Conservation (phyloP, 2,888 invertebrate genomes). For the Nebria salina region DNA sequence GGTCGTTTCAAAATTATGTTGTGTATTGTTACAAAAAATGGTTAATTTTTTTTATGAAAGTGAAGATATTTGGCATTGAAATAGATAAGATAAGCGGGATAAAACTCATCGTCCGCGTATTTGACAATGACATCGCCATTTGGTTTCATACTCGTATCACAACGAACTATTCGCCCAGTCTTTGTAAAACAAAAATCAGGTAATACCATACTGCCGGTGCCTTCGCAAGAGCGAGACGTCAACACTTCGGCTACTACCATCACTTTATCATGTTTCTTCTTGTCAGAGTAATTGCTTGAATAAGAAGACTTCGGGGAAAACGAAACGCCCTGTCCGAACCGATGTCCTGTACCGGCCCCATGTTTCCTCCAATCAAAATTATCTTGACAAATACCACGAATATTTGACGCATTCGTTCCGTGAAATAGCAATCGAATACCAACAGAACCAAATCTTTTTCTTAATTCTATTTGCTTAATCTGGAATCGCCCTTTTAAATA, state of each 20-base stretch:
- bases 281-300: conserved; percentile 53
- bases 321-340: conserved; percentile 55
- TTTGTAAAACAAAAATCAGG: conserved; percentile 48
- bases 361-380: conserved; percentile 56
- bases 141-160: conserved; percentile 54
- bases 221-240: conserved; percentile 49
- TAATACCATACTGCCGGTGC: conserved; percentile 50
- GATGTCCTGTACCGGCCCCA: conserved; percentile 50
- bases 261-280: conserved; percentile 47
- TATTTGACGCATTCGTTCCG: conserved; percentile 52
- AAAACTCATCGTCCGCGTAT: conserved; percentile 55
- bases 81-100: conserved; percentile 54
- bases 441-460: conserved; percentile 41
- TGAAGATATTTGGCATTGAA: conserved; percentile 47
- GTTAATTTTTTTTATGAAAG: background rate
- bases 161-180: conserved; percentile 38
- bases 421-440: conserved; percentile 53
- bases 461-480: conserved; percentile 49
- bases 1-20: no score
- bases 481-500: conserved; percentile 48
- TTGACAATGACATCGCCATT: conserved; percentile 54
- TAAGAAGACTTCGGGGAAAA: conserved; percentile 54
- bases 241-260: conserved; percentile 54
- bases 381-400: conserved; percentile 51
- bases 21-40: no score